These are phyloP conservation scores for Daktulosphaira vitifoliae DNA, from an alignment of 1,140 invertebrate species.

Conservation along the genomic window DNA sequence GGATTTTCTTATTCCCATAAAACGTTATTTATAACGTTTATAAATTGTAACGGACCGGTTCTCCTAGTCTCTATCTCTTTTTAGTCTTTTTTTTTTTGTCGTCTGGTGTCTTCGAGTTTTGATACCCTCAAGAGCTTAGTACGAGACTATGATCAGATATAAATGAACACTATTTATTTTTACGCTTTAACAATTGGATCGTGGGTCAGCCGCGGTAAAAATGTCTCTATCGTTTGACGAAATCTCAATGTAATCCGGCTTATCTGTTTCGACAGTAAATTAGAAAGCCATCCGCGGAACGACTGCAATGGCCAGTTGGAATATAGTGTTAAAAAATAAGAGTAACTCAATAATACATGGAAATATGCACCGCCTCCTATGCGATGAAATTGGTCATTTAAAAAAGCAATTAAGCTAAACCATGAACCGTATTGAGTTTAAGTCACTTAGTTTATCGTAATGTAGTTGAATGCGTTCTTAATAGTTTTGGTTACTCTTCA, in stretches of 20 bases:
- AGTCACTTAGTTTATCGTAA: no score
- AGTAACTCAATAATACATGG: no score
- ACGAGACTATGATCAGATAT: neutral
- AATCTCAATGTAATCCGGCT: conserved; percentile 28
- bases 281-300: no score
- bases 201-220: neutral
- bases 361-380: no score
- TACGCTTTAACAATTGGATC: neutral
- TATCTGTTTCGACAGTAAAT: no score
- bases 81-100: neutral
- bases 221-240: neutral
- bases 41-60: conserved; percentile 33
- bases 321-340: no score
- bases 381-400: no score
- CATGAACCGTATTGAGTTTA: no score
- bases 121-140: neutral
- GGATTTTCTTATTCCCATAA: conserved; percentile 33
- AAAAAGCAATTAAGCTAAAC: no score
- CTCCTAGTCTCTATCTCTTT: conserved; percentile 6
- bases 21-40: conserved; percentile 33
- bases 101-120: neutral
- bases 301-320: no score
- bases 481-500: no score
- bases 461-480: no score
- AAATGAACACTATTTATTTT: neutral